These are phyloP conservation scores for Aradus depressus DNA, from an alignment of 2,888 invertebrate genomes.

Conservation along the genomic window DNA sequence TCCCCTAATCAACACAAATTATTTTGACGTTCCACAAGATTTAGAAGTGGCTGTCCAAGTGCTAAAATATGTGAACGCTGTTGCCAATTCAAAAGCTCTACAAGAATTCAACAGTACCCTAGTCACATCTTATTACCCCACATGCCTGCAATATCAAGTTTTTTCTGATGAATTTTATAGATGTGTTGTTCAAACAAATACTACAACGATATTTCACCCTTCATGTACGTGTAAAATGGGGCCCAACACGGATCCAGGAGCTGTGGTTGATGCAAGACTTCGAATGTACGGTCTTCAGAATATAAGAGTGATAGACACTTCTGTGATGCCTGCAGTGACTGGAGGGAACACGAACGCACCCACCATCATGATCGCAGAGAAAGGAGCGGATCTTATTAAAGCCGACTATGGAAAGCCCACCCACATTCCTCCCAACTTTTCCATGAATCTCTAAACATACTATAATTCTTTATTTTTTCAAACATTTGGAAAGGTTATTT, in stretches of 20 bases:
- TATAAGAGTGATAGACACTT: constrained; percentile 36
- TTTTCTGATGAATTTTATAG: constrained; percentile 30
- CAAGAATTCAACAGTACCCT: constrained; percentile 26
- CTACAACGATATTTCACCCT: constrained; percentile 34
- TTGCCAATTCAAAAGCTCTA: constrained; percentile 29
- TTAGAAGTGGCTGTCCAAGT: constrained; percentile 33
- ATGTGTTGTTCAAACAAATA: constrained; percentile 53
- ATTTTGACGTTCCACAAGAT: constrained; percentile 39
- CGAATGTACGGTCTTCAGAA: constrained; percentile 32
- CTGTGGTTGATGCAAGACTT: constrained; percentile 32
- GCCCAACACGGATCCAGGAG: constrained; percentile 28
- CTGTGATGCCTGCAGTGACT: constrained; percentile 35
- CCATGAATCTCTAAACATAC: too few species aligned
- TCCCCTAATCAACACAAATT: constrained; percentile 44
- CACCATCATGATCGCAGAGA: constrained; percentile 35
- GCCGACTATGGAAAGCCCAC: constrained; percentile 7
- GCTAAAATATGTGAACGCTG: constrained; percentile 28
- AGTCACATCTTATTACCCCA: constrained; percentile 22
- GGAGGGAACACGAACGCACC: constrained; percentile 35
- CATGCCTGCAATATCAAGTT: constrained; percentile 26
- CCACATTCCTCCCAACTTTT: too few species aligned
- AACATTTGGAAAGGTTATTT: too few species aligned
- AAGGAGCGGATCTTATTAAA: constrained; percentile 31
- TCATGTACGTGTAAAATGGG: constrained; percentile 35
- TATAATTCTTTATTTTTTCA: too few species aligned